Conservation (phyloP, 1,140 invertebrate genomes). For the Pantala flavescens region DNA sequence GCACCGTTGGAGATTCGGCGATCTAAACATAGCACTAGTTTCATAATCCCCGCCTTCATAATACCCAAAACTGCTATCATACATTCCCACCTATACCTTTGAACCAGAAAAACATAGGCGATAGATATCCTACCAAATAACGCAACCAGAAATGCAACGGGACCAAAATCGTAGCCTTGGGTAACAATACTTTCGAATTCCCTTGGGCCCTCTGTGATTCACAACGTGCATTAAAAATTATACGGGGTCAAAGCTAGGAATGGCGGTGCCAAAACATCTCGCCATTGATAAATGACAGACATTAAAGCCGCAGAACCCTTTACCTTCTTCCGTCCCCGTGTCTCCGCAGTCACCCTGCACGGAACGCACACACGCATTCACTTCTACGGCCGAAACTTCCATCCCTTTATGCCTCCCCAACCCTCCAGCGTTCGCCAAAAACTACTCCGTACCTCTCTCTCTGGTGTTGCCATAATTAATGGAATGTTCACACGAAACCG, state of each 20-base stretch:
- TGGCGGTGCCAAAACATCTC: not conserved
- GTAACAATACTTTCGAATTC: no score
- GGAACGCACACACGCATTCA: no score
- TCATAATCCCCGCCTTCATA: no score
- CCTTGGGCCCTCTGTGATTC: not conserved
- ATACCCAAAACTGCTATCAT: no score
- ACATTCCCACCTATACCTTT: no score
- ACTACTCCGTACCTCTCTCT: conserved; percentile 3
- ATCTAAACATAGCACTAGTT: no score
- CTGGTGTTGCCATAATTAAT: conserved; percentile 27
- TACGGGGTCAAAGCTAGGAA: not conserved
- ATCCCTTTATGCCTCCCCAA: not conserved
- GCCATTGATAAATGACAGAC: not conserved
- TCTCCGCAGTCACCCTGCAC: not conserved
- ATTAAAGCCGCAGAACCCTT: not conserved
- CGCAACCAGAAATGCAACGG: no score
- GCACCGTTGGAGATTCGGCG: no score
- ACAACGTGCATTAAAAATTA: not conserved
- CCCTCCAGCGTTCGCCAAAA: not conserved
- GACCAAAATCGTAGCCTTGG: no score
- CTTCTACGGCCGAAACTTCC: not conserved
- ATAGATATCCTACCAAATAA: no score
- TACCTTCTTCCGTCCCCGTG: not conserved
- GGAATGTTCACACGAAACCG: conserved; percentile 26
- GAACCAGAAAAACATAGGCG: no score